Evolutionary conservation across 2,113 vertebrate genomes (phyloP).

Genomic region (Muntiacus reevesi): DNA sequence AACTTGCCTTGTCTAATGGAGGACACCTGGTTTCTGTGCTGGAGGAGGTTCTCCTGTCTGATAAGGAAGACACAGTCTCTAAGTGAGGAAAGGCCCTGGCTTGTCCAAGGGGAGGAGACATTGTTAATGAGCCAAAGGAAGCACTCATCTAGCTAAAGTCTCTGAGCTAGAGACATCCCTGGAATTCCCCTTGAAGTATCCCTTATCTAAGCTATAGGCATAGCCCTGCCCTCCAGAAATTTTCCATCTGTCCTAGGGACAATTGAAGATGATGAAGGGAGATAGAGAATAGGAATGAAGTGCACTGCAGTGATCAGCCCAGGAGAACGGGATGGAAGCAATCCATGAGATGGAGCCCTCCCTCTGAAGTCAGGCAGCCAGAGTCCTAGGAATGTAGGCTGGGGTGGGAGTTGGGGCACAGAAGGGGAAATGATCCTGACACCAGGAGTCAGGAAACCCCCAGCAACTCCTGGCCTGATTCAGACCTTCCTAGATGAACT

Average conservation of each 20-base stretch:
- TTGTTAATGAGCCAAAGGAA: background rate
- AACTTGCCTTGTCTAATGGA: background rate
- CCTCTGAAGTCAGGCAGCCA: background rate
- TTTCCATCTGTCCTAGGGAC: constrained; percentile 37
- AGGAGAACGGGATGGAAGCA: background rate
- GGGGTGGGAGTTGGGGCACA: fast-evolving
- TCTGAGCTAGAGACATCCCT: background rate
- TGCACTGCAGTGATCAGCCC: background rate
- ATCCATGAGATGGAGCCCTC: background rate
- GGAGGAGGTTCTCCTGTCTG: background rate
- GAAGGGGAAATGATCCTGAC: background rate
- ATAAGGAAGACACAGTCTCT: background rate
- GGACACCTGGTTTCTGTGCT: background rate
- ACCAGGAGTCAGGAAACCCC: background rate
- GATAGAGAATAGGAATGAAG: background rate
- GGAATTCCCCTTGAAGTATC: background rate
- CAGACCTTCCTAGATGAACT: background rate
- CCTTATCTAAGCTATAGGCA: background rate
- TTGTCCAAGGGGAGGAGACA: background rate
- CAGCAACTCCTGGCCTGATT: background rate
- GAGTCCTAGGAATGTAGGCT: background rate
- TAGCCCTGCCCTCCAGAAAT: constrained; percentile 23
- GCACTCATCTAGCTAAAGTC: background rate
- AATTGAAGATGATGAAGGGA: background rate
- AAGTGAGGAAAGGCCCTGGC: background rate